A percentile compares a stretch with the other conserved stretches of the same genome.
These are phyloP conservation scores for Drosophila leontia DNA, from an alignment of 1,140 invertebrate species.

Conservation along the genomic window DNA sequence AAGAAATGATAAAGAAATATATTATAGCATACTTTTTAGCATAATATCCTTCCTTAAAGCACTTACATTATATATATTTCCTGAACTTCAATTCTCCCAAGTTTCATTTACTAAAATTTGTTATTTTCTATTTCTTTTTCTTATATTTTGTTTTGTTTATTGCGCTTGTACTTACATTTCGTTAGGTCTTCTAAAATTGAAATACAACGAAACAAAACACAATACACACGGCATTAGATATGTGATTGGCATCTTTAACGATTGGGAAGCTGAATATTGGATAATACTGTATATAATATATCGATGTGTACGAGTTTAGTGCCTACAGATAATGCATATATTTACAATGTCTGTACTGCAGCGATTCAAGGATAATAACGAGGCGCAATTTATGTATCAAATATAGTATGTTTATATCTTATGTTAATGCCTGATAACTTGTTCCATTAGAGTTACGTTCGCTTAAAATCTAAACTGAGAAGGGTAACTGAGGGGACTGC, in stretches of 20 bases:
- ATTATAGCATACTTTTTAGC: neutral
- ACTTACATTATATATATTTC: neutral
- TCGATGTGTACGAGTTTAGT: neutral
- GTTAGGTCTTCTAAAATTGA: constrained; percentile 65
- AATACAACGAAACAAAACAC: constrained; percentile 76
- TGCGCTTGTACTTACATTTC: constrained; percentile 69
- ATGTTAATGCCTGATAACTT: constrained; percentile 44
- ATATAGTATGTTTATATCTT: constrained; percentile 12
- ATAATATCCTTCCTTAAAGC: neutral
- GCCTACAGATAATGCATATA: constrained; percentile 30
- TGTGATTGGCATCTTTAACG: constrained; percentile 35
- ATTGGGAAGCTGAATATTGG: constrained; percentile 5
- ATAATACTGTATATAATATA: neutral
- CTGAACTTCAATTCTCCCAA: neutral
- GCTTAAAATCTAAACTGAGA: constrained; percentile 36
- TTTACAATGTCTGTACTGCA: constrained; percentile 39
- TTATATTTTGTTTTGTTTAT: constrained; percentile 10
- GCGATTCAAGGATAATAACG: constrained; percentile 57
- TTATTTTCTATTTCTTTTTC: neutral
- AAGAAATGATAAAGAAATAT: fast-evolving
- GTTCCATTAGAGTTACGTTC: constrained; percentile 65
- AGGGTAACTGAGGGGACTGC: constrained; percentile 41
- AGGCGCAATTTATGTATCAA: constrained; percentile 26
- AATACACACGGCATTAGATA: constrained; percentile 69
- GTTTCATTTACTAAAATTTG: neutral